Base-by-base conservation (phyloP, 2,888 invertebrate genomes). In the Digitonthophagus gazella region DNA sequence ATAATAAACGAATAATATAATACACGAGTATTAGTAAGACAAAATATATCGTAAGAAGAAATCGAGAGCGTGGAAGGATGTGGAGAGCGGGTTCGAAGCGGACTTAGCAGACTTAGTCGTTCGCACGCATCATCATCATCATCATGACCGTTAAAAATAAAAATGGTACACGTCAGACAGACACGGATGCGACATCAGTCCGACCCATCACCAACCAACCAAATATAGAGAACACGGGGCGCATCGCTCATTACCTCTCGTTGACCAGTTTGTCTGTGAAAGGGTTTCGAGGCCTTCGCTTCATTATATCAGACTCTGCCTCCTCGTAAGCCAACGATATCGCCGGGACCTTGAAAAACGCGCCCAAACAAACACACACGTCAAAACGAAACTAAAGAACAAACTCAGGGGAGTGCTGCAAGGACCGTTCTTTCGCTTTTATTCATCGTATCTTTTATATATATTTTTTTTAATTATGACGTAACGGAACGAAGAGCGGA, bases 251-350 rank as follows among this genome's bases (percentile, higher is more conserved):
- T 91, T 91, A 96, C 95, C 97, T 96, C 91, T 94, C 95, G 89
- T 97, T 97, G 86, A 97, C 97, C 85, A 97, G 93, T 90, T 97
- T 97, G 91, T 97, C 97, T 87, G 89, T 91, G 90, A 93, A 92
- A 87, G 97, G 96, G 88, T 97, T 93, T 91, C 97, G 92, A 86
- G 97, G 97, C 88, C 93, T 93, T 86, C 97, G 92, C 92, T 96
- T 96, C 97, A 97, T 97, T 86, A 97, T 97, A 91, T 97, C 97
- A 86, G 94, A 95, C 89, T 97, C 97, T 85, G 96, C 95, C 88
- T 93, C 93, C 90, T 97, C 96, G 89, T 97, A 97, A 86, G 97
- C 96, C 90, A 97, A 90, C 86, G 96, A 96, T 88, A 97, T 97
- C 88, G 96, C 96, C 86, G 97, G 97, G 87, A 95, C 93, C 96